Conservation (phyloP, 2,113 vertebrate genomes). For the Rattus rattus region DNA sequence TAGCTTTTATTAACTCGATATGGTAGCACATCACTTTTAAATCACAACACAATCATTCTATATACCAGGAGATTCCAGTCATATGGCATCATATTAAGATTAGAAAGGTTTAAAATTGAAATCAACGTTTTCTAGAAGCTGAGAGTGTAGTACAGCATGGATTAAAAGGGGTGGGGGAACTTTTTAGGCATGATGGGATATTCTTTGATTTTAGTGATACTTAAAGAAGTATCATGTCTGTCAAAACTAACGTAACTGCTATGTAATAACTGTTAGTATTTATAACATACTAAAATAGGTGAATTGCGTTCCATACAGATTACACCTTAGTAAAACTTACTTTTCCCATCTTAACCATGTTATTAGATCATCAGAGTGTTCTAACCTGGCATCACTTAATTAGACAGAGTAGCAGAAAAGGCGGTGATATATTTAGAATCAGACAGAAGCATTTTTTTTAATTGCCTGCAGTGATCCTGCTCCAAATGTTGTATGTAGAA, state of each 20-base stretch:
- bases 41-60: not conserved
- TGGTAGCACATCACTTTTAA: not conserved
- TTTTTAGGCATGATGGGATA: not conserved
- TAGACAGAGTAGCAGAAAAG: slow-evolving; percentile 39
- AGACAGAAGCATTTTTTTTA: not conserved
- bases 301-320: slow-evolving; percentile 5
- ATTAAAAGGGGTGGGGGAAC: not conserved
- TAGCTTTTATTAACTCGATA: not conserved
- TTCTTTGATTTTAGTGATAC: not conserved
- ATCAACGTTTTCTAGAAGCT: not conserved
- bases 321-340: not conserved
- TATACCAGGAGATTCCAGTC: not conserved
- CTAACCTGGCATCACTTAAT: slow-evolving; percentile 44
- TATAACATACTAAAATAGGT: not conserved
- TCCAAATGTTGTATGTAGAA: slow-evolving; percentile 6
- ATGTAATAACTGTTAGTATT: no score
- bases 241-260: slow-evolving; percentile 30
- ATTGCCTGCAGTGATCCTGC: not conserved
- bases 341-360: not conserved
- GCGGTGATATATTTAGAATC: slow-evolving; percentile 11
- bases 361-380: not conserved
- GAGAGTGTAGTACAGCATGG: not conserved
- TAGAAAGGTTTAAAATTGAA: not conserved
- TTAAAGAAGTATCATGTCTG: not conserved
- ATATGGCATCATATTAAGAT: not conserved